phyloP scores from a whole-genome alignment of 2,113 vertebrate species.

The Pollimyrus isidori region DNA sequence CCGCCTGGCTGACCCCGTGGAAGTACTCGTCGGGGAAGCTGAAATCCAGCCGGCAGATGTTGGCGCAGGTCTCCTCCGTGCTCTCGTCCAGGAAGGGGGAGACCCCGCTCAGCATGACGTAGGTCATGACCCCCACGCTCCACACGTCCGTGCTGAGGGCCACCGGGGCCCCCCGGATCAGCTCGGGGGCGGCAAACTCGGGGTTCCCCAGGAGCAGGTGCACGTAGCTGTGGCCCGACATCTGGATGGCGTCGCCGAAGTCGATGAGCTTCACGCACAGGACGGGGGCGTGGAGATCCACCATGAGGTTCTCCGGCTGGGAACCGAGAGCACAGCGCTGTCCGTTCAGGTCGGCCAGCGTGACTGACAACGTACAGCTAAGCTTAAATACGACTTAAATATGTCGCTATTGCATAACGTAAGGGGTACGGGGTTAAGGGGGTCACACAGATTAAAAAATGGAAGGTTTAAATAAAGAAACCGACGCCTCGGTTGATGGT shows the following conservation, averaged over 20 bases:
- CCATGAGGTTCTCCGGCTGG: slow-evolving; percentile 94
- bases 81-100: slow-evolving; percentile 96
- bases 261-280: slow-evolving; percentile 86
- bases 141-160: slow-evolving; percentile 85
- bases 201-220: slow-evolving; percentile 90
- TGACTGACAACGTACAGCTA: not conserved
- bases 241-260: slow-evolving; percentile 86
- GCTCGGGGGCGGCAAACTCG: slow-evolving; percentile 90
- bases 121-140: slow-evolving; percentile 87
- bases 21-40: slow-evolving; percentile 92
- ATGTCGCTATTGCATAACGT: not conserved
- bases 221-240: slow-evolving; percentile 81
- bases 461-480: not conserved
- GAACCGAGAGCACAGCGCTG: slow-evolving; percentile 19
- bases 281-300: slow-evolving; percentile 76
- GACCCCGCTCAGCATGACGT: slow-evolving; percentile 88
- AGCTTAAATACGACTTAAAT: not conserved
- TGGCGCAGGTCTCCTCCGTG: slow-evolving; percentile 91
- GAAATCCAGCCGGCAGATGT: slow-evolving; percentile 91
- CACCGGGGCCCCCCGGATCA: slow-evolving; percentile 83
- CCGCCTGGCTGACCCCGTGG: slow-evolving; percentile 76
- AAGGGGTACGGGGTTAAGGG: not conserved
- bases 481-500: not conserved
- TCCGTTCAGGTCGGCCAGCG: not conserved
- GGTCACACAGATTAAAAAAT: not conserved